Percentiles rank a stretch among this genome's conserved stretches.
phyloP scores from a whole-genome alignment of 2,888 invertebrate genomes.

The Marronus borbonicus region DNA sequence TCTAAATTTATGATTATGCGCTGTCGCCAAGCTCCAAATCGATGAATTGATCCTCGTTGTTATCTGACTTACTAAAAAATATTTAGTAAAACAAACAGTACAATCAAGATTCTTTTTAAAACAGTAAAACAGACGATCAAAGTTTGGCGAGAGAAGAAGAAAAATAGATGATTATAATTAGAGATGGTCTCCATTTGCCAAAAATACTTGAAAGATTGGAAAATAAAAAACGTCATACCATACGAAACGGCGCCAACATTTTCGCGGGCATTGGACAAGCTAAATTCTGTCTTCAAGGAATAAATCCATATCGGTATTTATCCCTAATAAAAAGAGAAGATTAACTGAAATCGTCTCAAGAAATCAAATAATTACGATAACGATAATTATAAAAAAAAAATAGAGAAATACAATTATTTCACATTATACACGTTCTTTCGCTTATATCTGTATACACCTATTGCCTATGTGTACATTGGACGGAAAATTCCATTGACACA shows the following conservation, averaged over 20 bases:
- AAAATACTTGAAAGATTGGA: neutral
- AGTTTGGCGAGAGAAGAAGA: no score
- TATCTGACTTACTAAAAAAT: conserved; percentile 10
- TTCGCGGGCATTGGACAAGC: neutral
- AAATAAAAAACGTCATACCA: conserved; percentile 2
- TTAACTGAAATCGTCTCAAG: no score
- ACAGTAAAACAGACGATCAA: no score
- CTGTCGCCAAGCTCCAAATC: neutral
- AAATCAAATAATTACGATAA: no score
- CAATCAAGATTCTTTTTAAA: no score
- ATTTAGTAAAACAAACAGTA: conserved; percentile 6
- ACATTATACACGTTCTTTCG: no score
- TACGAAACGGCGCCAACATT: neutral
- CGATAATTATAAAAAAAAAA: no score
- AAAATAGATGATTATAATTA: no score
- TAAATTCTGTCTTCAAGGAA: neutral
- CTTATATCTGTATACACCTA: neutral
- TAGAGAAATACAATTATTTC: no score
- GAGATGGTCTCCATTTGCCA: neutral
- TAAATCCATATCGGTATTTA: no score
- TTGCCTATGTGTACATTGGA: neutral
- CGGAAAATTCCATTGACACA: conserved; percentile 1
- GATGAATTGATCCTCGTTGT: neutral
- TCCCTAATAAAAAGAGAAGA: no score
- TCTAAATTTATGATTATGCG: conserved; percentile 9